Evolutionary conservation across 2,888 invertebrate genomes (phyloP).

Genomic region (Sphaerophoria rueppellii): DNA sequence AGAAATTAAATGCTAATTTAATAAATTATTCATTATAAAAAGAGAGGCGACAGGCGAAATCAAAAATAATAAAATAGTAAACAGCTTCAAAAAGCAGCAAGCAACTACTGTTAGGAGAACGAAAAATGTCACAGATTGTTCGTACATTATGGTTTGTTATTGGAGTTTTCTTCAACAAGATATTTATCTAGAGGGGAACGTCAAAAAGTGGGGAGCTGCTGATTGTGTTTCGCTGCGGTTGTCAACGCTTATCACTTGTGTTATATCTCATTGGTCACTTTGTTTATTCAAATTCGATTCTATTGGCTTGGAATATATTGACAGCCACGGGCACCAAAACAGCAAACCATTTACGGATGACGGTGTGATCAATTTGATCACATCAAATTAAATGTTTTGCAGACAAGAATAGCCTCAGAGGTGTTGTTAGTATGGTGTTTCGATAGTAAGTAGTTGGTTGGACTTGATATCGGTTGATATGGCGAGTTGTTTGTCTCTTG

Average conservation of each 20-base stretch:
- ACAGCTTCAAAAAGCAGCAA: constrained; percentile 9
- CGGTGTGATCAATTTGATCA: constrained; percentile 46
- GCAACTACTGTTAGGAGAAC: neutral
- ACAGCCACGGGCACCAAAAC: neutral
- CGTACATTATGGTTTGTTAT: constrained; percentile 65
- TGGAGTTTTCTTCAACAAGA: constrained; percentile 25
- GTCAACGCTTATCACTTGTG: constrained; percentile 55
- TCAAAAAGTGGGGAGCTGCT: constrained; percentile 33
- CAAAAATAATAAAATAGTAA: constrained; percentile 7
- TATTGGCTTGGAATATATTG: constrained; percentile 36
- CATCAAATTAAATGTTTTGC: constrained; percentile 37
- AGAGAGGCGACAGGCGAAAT: constrained; percentile 56
- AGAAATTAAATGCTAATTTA: constrained; percentile 73
- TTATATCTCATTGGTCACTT: constrained; percentile 56
- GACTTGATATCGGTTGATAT: constrained; percentile 7
- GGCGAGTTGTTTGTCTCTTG: neutral
- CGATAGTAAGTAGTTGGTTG: neutral
- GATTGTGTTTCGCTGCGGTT: constrained; percentile 50
- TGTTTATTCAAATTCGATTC: constrained; percentile 57
- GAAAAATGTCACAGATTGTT: constrained; percentile 63
- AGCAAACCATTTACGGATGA: constrained; percentile 11
- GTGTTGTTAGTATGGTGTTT: constrained; percentile 3
- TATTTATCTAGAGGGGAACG: neutral
- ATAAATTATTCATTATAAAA: constrained; percentile 69
- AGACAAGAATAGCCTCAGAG: constrained; percentile 4